Conservation (phyloP, 1,140 invertebrate species). For the Trigoniulus corallinus region DNA sequence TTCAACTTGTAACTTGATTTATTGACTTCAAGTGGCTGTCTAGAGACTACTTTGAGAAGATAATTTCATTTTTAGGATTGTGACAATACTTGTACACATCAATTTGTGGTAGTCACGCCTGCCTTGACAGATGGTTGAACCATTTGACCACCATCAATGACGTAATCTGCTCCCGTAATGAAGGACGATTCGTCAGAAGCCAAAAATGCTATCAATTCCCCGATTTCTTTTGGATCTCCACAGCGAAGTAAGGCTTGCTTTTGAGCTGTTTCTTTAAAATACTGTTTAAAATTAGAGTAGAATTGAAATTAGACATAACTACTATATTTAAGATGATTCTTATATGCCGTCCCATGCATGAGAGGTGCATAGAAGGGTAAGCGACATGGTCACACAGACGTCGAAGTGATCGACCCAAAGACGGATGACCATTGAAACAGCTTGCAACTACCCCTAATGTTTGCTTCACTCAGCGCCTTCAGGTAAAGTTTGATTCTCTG, state of each 20-base stretch:
- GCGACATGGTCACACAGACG: too few relatives aligned
- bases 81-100: background rate
- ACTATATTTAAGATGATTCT: slow-evolving; percentile 1
- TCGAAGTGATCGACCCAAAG: too few relatives aligned
- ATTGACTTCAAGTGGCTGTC: background rate
- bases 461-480: too few relatives aligned
- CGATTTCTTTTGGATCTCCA: slow-evolving; percentile 1
- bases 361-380: too few relatives aligned
- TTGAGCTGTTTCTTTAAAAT: background rate
- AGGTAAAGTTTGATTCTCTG: background rate
- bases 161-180: background rate
- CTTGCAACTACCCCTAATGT: background rate
- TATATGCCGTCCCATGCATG: background rate
- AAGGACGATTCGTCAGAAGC: slow-evolving; percentile 2
- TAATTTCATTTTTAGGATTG: background rate
- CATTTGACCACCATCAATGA: slow-evolving; percentile 1
- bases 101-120: too few relatives aligned
- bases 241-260: background rate
- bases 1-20: too few relatives aligned
- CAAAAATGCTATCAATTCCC: background rate
- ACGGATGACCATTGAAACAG: background rate
- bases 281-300: background rate
- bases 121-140: background rate
- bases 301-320: background rate
- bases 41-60: background rate